Base-by-base conservation (phyloP, 2,113 vertebrate species). In the Chionodraco myersi region DNA sequence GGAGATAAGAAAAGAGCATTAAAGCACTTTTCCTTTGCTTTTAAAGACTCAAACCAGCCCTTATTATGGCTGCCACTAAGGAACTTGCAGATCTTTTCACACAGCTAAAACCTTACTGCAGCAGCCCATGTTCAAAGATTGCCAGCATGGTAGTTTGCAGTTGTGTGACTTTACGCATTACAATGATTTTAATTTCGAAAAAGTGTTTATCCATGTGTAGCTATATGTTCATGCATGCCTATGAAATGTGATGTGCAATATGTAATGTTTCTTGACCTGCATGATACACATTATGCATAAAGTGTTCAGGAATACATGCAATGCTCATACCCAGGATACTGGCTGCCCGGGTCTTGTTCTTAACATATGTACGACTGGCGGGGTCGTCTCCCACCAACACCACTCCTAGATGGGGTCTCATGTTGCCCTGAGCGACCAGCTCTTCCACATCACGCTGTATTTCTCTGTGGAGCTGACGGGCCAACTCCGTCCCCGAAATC, bases 321-420 rank as follows among this genome's bases (percentile, higher is more conserved):
- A 11, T 34, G 70, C 26, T 80, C 11, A 70, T 86, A 44, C 97
- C 97, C 84, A 97, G 94, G 76, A 95, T 87, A 14, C 94, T 94
- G 62, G 97, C 97, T 36, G 96, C 95, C 79, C 93, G 96, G 65
- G 96, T 96, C 94, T 98, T 98, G 91, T 96, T 98, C 86, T 91
- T 95, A 57, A 97, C 97, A 10, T 98, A 99, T 4, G 94, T 95
- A 23, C 94, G 96, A 83, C 97, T 98, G 67, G 97, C 97, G 16
- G 96, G 95, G 76, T 97, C 94, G 66, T 97, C 95, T 12, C 97
- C 97, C 34, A 98, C 96, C 64, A 97, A 82, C 26, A 98, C 77
- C 48, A 98, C 97, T 75, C 96, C 96, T 30, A 99, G 95, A 66
- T 97, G 97, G 77, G 97, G 97, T 86, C 96, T 95, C 90, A 92